A percentile compares a stretch with the other conserved stretches of the same genome.
Conservation (phyloP, 2,888 invertebrate species). For the Masnerella sp. region DNA sequence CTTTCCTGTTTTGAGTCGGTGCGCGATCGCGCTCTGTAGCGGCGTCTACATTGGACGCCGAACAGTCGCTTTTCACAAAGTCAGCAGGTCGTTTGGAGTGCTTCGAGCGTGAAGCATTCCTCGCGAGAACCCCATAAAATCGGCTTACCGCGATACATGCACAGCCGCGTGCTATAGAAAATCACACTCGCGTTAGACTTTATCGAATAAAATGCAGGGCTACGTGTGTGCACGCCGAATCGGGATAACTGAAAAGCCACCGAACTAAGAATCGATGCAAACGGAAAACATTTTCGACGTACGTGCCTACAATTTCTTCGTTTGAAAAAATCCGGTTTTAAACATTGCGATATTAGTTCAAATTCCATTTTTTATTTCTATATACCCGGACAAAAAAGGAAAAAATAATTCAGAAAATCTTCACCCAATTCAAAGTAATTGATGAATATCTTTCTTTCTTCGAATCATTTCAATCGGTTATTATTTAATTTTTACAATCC, state of each 20-base stretch:
- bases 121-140: constrained; percentile 70
- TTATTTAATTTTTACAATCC: no score
- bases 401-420: no score
- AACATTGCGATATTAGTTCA: no score
- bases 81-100: constrained; percentile 68
- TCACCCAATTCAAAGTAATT: no score
- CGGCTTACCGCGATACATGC: constrained; percentile 68
- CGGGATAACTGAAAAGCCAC: constrained; percentile 45
- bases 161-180: constrained; percentile 45
- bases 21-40: constrained; percentile 40
- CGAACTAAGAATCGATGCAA: constrained; percentile 33
- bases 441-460: no score
- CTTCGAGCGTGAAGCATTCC: constrained; percentile 64
- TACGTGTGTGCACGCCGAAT: constrained; percentile 23
- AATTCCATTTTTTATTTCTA: no score
- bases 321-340: no score
- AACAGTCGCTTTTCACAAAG: constrained; percentile 67
- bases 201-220: constrained; percentile 51
- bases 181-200: constrained; percentile 53
- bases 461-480: no score
- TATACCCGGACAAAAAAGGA: no score
- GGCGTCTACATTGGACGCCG: constrained; percentile 60
- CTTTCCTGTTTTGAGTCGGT: constrained; percentile 58
- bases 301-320: no score
- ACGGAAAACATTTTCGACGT: constrained; percentile 22